Conservation (phyloP, 2,888 invertebrate genomes). For the Acleris literana region DNA sequence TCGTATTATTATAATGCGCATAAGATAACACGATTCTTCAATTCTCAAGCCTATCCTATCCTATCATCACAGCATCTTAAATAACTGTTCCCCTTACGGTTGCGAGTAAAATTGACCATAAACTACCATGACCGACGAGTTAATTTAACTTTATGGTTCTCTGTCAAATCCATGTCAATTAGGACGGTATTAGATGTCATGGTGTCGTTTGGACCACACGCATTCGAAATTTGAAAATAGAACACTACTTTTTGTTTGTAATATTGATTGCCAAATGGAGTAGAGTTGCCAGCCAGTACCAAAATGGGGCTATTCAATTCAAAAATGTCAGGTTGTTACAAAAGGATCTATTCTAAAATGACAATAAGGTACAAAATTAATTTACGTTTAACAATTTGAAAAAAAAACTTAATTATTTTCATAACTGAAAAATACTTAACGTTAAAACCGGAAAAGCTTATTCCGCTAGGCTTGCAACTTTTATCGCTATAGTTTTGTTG, state of each 20-base stretch:
- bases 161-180: slow-evolving; percentile 62
- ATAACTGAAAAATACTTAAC: too few relatives aligned
- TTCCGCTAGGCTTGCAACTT: too few relatives aligned
- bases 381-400: too few relatives aligned
- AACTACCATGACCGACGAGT: slow-evolving; percentile 53
- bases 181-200: slow-evolving; percentile 49
- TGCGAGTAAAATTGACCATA: slow-evolving; percentile 38
- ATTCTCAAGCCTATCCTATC: not conserved
- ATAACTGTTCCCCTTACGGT: slow-evolving; percentile 30
- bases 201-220: slow-evolving; percentile 38
- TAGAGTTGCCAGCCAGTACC: too few relatives aligned
- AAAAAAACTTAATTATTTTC: too few relatives aligned
- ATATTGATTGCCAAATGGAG: not conserved
- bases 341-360: too few relatives aligned
- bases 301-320: too few relatives aligned
- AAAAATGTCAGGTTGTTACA: too few relatives aligned
- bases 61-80: slow-evolving; percentile 12
- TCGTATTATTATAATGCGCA: not conserved
- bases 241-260: slow-evolving; percentile 3
- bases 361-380: too few relatives aligned
- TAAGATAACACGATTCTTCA: not conserved
- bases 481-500: too few relatives aligned
- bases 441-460: too few relatives aligned
- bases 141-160: slow-evolving; percentile 57
- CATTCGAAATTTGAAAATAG: slow-evolving; percentile 32